A percentile compares a stretch with the other conserved stretches of the same genome.
phyloP scores from a whole-genome alignment of 2,797 vertebrate genomes.

The Euthynnus affinis region DNA sequence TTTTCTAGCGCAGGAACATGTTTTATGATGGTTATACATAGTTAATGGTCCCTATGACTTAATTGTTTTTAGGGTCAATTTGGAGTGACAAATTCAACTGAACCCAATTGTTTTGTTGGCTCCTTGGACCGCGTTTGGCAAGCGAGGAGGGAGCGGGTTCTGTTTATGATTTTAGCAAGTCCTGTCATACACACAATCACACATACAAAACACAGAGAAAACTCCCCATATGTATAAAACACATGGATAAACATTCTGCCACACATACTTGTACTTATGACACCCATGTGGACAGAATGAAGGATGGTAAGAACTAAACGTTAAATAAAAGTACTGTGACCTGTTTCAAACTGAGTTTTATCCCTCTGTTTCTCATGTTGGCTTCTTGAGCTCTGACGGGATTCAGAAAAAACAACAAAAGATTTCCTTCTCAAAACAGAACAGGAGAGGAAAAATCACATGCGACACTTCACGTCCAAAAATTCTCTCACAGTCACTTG shows the following conservation, averaged over 20 bases:
- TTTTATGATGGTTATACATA: slow-evolving; percentile 85
- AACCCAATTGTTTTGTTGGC: slow-evolving; percentile 82
- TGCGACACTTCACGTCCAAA: slow-evolving; percentile 48
- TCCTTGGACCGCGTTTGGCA: slow-evolving; percentile 69
- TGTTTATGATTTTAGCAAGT: slow-evolving; percentile 75
- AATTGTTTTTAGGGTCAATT: slow-evolving; percentile 88
- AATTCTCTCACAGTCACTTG: slow-evolving; percentile 64
- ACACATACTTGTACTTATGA: slow-evolving; percentile 72
- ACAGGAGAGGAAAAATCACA: slow-evolving; percentile 53
- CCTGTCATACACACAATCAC: slow-evolving; percentile 60
- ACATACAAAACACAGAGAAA: slow-evolving; percentile 48
- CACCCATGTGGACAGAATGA: slow-evolving; percentile 76
- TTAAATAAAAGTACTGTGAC: slow-evolving; percentile 70
- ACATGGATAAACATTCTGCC: slow-evolving; percentile 77
- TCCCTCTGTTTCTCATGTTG: slow-evolving; percentile 62
- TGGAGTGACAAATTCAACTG: slow-evolving; percentile 86
- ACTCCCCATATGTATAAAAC: slow-evolving; percentile 60
- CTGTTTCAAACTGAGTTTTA: slow-evolving; percentile 70
- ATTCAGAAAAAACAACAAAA: slow-evolving; percentile 72
- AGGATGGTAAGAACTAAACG: slow-evolving; percentile 54
- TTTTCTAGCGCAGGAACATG: slow-evolving; percentile 77
- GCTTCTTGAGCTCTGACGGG: slow-evolving; percentile 62
- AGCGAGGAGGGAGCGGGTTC: slow-evolving; percentile 58
- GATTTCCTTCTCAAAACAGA: slow-evolving; percentile 75
- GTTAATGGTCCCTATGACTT: slow-evolving; percentile 86